These are phyloP conservation scores for Oscheius sp. DNA, from an alignment of 2,888 invertebrate genomes.

Conservation along the genomic window DNA sequence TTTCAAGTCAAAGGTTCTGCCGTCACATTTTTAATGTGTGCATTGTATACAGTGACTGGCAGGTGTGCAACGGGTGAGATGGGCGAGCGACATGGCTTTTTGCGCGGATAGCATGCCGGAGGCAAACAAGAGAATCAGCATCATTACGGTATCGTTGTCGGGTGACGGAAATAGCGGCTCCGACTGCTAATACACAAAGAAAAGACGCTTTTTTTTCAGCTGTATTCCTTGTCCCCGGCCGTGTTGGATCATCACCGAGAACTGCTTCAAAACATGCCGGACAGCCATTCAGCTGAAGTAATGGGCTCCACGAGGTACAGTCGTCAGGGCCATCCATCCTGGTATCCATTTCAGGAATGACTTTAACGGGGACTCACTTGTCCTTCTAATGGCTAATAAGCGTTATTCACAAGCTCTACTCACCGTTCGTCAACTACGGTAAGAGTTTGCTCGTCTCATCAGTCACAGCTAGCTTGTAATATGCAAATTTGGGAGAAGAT, in stretches of 20 bases:
- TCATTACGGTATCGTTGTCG: constrained; percentile 30
- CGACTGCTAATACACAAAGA: constrained; percentile 15
- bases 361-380: constrained; percentile 61
- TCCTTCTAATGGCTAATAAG: constrained; percentile 69
- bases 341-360: constrained; percentile 42
- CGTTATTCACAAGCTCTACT: constrained; percentile 66
- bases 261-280: constrained; percentile 64
- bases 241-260: constrained; percentile 71
- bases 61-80: constrained; percentile 27
- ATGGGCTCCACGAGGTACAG: neutral
- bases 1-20: constrained; percentile 8
- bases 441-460: constrained; percentile 29
- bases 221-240: constrained; percentile 71
- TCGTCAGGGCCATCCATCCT: neutral
- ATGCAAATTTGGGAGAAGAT: constrained; percentile 34
- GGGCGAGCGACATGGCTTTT: constrained; percentile 30
- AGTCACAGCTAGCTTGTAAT: constrained; percentile 34
- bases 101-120: constrained; percentile 33
- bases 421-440: constrained; percentile 66
- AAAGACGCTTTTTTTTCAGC: constrained; percentile 58
- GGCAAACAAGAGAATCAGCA: constrained; percentile 24
- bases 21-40: constrained; percentile 9
- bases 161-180: constrained; percentile 31
- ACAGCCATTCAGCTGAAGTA: constrained; percentile 38
- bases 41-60: constrained; percentile 28